These are phyloP conservation scores for Pangasius larnaudii DNA, from an alignment of 2,797 vertebrate species.

Conservation along the genomic window DNA sequence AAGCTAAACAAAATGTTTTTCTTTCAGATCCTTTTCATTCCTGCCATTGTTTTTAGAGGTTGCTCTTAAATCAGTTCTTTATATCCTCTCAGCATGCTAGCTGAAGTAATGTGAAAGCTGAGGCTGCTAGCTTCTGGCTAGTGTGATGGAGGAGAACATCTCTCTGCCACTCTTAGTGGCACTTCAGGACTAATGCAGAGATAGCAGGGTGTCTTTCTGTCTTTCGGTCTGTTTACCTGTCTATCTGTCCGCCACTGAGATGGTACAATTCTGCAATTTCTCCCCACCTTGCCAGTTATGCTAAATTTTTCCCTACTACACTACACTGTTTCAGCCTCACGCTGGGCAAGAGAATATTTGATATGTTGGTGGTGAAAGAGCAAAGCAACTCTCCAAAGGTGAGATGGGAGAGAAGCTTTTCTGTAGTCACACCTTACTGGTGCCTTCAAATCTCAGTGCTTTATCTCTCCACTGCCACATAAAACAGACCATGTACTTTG, in stretches of 20 bases:
- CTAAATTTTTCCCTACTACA: neutral
- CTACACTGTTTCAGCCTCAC: constrained; percentile 34
- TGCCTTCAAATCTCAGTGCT: constrained; percentile 49
- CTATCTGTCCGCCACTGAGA: neutral
- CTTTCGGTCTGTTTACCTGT: constrained; percentile 45
- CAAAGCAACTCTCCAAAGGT: constrained; percentile 34
- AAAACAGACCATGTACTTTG: constrained; percentile 2
- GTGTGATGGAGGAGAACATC: constrained; percentile 22
- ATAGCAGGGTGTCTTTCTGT: constrained; percentile 18
- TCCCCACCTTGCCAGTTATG: neutral
- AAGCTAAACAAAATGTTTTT: constrained; percentile 43
- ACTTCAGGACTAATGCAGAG: constrained; percentile 32
- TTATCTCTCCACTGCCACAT: constrained; percentile 53
- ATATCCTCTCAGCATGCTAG: constrained; percentile 41
- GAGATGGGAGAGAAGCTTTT: constrained; percentile 16
- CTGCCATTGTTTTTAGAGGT: constrained; percentile 35
- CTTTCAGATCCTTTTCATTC: constrained; percentile 41
- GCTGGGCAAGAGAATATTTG: constrained; percentile 25
- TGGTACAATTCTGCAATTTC: neutral
- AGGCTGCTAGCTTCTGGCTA: constrained; percentile 36
- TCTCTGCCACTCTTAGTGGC: constrained; percentile 38
- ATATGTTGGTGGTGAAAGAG: constrained; percentile 40
- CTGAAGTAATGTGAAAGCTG: constrained; percentile 37
- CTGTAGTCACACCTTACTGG: constrained; percentile 60
- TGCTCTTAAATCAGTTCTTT: constrained; percentile 48